Evolutionary conservation across 2,113 vertebrate species (phyloP).

Genomic region (Jacana jacana): DNA sequence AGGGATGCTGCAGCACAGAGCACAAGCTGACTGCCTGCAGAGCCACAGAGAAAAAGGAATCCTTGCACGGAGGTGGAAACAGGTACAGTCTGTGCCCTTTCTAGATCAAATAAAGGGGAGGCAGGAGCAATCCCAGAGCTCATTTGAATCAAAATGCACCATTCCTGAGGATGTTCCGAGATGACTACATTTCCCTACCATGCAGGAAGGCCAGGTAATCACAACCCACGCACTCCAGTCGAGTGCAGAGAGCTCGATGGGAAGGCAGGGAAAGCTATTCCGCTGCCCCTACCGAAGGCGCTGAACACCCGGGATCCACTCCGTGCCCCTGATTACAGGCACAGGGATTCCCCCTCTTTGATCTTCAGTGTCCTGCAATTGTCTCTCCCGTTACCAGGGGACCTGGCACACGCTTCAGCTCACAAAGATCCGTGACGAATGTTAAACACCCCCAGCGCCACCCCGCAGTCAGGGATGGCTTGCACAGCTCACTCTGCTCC

Average conservation of each 20-base stretch:
- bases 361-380: constrained; percentile 54
- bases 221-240: not conserved
- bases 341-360: constrained; percentile 66
- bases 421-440: constrained; percentile 47
- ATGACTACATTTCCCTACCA: not conserved
- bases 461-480: constrained; percentile 4
- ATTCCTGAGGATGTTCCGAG: not conserved
- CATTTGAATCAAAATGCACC: constrained; percentile 41
- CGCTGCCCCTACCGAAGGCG: not conserved
- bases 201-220: constrained; percentile 44
- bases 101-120: constrained; percentile 53
- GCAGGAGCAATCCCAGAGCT: constrained; percentile 45
- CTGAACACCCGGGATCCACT: constrained; percentile 14
- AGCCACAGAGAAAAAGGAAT: constrained; percentile 7
- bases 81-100: constrained; percentile 38
- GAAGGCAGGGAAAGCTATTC: not conserved
- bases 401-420: constrained; percentile 56
- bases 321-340: constrained; percentile 13
- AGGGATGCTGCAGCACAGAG: constrained; percentile 6
- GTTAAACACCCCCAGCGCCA: constrained; percentile 37
- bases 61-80: constrained; percentile 12
- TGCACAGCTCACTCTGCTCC: constrained; percentile 57
- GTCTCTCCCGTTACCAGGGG: constrained; percentile 52
- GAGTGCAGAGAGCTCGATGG: not conserved
- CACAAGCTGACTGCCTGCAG: not conserved